A percentile compares a stretch with the other conserved stretches of the same genome.
phyloP scores from a whole-genome alignment of 2,113 vertebrate species.

The rabbit (Oryctolagus cuniculus) region DNA sequence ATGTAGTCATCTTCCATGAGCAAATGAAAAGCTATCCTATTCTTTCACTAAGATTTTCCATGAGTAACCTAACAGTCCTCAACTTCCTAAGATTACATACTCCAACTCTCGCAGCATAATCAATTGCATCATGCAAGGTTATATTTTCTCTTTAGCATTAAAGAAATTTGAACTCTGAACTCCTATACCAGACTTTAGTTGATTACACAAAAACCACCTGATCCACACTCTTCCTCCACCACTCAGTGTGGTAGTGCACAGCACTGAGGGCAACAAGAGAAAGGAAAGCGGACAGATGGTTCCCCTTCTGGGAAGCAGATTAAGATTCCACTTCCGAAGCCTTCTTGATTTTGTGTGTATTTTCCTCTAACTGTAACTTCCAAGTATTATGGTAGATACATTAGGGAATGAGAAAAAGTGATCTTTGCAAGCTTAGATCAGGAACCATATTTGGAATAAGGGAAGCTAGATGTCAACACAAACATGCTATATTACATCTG shows the following conservation, averaged over 20 bases:
- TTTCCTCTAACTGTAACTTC: conserved; percentile 2
- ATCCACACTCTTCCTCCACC: background rate
- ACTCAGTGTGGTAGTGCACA: background rate
- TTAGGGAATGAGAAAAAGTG: conserved; percentile 2
- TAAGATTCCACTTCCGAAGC: conserved; percentile 4
- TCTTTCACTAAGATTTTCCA: conserved; percentile 27
- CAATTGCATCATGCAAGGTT: background rate
- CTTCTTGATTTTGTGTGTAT: background rate
- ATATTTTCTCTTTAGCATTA: background rate
- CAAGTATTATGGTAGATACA: background rate
- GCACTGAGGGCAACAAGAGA: background rate
- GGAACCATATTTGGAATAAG: background rate
- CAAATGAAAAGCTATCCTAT: background rate
- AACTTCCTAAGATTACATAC: background rate
- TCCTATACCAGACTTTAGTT: background rate
- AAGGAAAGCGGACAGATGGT: background rate
- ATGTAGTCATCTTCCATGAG: background rate
- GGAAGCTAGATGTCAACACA: background rate
- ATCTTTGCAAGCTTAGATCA: conserved; percentile 4
- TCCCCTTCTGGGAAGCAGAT: background rate
- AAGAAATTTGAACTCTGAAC: background rate
- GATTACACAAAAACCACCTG: background rate
- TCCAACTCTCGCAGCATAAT: background rate
- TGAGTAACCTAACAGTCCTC: background rate
- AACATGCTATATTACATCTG: background rate